Evolutionary conservation across 2,113 vertebrate genomes (phyloP), one percentile per base, ranked within the genome.

Genomic region (Melospiza melodia): DNA sequence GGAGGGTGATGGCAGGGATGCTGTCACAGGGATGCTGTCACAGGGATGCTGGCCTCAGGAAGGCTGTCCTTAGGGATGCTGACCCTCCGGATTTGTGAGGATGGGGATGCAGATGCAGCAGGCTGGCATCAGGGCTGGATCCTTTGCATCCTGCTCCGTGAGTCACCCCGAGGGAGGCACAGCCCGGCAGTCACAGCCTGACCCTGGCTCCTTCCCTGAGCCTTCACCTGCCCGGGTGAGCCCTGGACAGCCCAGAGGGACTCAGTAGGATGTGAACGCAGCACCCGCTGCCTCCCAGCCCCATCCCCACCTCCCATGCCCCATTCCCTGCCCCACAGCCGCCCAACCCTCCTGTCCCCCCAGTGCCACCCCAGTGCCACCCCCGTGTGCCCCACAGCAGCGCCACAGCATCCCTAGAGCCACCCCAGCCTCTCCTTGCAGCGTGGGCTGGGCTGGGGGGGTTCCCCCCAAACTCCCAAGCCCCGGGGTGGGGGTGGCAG

Each of bases 391-490:
- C 92, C 66, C 78, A 8, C 0, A 39, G 51, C 75, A 59, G 52
- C 48, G 78, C 68, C 90, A 57, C 63, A 25, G 39, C 43, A 5
- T 3, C 62, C 31, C 80, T 1, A n/a, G 28, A 41, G 61, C 37
- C 65, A 8, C 41, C 44, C 49, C 22, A 19, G 66, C 10, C 20
- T 41, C 44, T 69, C 55, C 21, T n/a, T 1, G n/a, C 49, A 6
- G 63, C 0, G 4, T 2, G 25, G 49, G 28, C 48, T 51, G 75
- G 35, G 65, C 12, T 3, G 6, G 24, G 43, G 8, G 67, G 68
- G 3, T 2, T 24, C 8, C 11, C 46, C 39, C 15, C 18, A 2
- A 8, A 8, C 31, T 68, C 83, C 0, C 0, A 8, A 51, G 86
- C 41, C 41, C 55, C 1, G 6, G 66, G 86, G 15, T 12, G 12